phyloP scores from a whole-genome alignment of 1,140 invertebrate genomes.

The Musca domestica region DNA sequence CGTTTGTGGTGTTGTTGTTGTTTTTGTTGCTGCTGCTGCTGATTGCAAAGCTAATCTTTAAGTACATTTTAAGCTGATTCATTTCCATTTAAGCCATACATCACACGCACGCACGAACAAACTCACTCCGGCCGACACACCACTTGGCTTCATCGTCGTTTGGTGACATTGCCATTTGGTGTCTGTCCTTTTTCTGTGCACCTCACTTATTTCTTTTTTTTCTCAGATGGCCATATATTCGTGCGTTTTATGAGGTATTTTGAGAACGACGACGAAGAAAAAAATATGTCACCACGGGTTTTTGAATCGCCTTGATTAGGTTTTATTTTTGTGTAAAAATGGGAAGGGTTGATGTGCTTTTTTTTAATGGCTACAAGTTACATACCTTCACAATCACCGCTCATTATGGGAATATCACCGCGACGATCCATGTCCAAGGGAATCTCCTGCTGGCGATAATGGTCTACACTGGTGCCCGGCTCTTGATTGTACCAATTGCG shows the following conservation, averaged over 20 bases:
- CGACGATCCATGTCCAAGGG: conserved; percentile 57
- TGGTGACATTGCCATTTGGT: background rate
- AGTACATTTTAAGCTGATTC: conserved; percentile 15
- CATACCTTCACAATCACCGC: conserved; percentile 66
- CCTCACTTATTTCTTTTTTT: background rate
- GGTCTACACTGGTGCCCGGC: conserved; percentile 34
- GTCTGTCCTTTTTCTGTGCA: background rate
- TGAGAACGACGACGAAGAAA: too few relatives aligned
- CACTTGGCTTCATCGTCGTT: background rate
- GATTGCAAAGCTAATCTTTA: conserved; percentile 11
- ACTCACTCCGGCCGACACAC: too few relatives aligned
- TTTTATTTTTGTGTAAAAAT: too few relatives aligned
- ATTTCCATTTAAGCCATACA: conserved; percentile 2
- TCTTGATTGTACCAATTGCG: conserved; percentile 49
- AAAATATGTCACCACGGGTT: conserved; percentile 5
- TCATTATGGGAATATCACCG: conserved; percentile 74
- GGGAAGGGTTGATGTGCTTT: background rate
- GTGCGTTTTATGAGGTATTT: too few relatives aligned
- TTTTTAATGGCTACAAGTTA: conserved; percentile 17
- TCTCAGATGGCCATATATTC: background rate
- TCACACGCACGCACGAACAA: too few relatives aligned
- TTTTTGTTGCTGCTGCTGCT: background rate
- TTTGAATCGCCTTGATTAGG: too few relatives aligned
- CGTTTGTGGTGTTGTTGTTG: background rate
- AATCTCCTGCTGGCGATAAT: conserved; percentile 43